Evolutionary conservation across 2,797 vertebrate genomes (phyloP), one percentile per base, ranked within the genome.

Genomic region (Lophotriccus pileatus): DNA sequence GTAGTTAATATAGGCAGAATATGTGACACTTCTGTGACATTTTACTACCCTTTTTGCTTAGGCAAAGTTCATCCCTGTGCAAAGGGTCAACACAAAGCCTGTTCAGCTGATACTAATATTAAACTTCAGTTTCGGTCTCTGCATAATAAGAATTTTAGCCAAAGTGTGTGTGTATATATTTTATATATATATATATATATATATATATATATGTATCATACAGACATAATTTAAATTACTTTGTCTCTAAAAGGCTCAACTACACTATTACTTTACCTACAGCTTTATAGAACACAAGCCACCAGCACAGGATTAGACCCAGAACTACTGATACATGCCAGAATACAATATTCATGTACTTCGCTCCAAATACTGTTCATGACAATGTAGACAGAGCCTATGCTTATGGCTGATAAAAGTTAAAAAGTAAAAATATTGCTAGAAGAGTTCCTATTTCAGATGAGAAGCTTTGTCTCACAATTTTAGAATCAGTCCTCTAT

Each of bases 51-150:
- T 80, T 87, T 78, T 70, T 72, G 73, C 81, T 86, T 84, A 84
- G 62, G 39, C 52, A 84, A 93, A 85, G 66, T 78, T 95, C 74
- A 92, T 21, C 28, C 56, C 32, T 70, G n/a, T 53, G 50, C 59
- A 89, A 90, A 89, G 68, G 94, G 90, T 90, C 88, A 95, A 69
- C 36, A 53, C 37, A 63, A 89, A 34, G 12, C 52, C 55, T 50
- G 14, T 34, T 82, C 70, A 84, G 32, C 36, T 93, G 55, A 39
- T 73, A 64, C 25, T 60, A 72, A 44, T 34, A 30, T 3, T 6
- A 77, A 84, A 80, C n/a, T 36, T 49, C 32, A 83, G 39, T 4
- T 62, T 80, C 69, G 41, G 8, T 11, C 30, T 69, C 50, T 34
- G 20, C n/a, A 56, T 32, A 82, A 34, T 25, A 78, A 47, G 10